Base-by-base conservation (phyloP, 2,797 vertebrate genomes). In the Poecilia gillii region DNA sequence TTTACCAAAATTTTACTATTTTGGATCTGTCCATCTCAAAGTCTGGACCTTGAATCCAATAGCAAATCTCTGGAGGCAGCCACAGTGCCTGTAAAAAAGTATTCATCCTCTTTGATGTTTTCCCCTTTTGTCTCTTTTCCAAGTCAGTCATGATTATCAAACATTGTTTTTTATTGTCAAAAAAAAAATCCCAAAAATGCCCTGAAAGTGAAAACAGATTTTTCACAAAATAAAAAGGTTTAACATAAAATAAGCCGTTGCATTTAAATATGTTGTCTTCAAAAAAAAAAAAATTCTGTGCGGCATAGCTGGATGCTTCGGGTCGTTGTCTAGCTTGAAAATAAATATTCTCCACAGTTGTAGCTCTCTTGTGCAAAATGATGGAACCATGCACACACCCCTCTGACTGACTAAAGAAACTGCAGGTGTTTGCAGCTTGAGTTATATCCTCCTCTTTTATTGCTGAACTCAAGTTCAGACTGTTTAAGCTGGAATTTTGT, bases 401-500 rank as follows among this genome's bases (percentile, higher is more conserved):
- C 64, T 23, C 59, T 25, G 64, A 41, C 33, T 11, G 73, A 83
- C 76, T 53, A 39, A n/a, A 11, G 59, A 82, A 64, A 53, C 6
- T 79, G 85, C 85, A 85, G 87, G 77, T 88, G 85, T 82, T 84
- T 78, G 72, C 46, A 77, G 82, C 79, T 77, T 55, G 6, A 85
- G 14, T 81, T 89, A 68, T 41, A 23, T 25, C 18, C 33, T 66
- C 18, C 18, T 39, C 36, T 66, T 66, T 88, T 82, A 85, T 66
- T 74, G 66, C 81, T 0, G 23, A 77, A 84, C 90, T 93, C 88
- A 93, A 92, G 89, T 93, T 95, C 89, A 92, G 72, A 41, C 73
- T 71, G 49, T 62, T 83, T 33, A 33, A 76, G 55, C 57, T 81
- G 77, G 55, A 82, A 77, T 77, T 57, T 36, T 62, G 53, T 75